Percentiles rank a stretch among this genome's conserved stretches.
Conservation (phyloP, 2,797 vertebrate species). For the Pangasius macronema region DNA sequence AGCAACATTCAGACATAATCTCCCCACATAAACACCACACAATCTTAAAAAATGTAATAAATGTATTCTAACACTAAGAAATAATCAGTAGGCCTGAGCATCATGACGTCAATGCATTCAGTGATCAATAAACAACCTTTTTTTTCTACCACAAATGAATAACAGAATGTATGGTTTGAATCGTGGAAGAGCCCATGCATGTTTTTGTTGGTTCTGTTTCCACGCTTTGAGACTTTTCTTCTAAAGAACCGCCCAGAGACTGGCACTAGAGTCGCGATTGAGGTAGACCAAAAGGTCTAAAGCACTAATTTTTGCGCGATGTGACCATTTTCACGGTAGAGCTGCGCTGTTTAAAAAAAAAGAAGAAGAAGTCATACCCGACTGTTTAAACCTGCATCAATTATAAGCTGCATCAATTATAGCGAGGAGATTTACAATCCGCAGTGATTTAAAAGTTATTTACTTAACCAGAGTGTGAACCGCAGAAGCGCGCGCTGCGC, state of each 20-base stretch:
- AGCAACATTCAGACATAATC: conserved; percentile 13
- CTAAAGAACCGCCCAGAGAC: too few species aligned
- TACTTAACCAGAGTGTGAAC: conserved; percentile 53
- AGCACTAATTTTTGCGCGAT: too few species aligned
- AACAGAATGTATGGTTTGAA: background rate
- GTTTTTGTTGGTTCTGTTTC: background rate
- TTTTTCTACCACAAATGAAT: background rate
- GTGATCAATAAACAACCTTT: background rate
- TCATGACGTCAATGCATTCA: background rate
- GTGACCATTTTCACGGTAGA: background rate
- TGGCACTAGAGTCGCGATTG: too few species aligned
- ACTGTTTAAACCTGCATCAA: background rate
- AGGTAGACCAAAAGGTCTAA: too few species aligned
- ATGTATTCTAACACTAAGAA: background rate
- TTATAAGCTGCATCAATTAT: conserved; percentile 5
- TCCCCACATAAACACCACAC: background rate
- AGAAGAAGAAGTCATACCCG: background rate
- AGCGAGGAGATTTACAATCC: conserved; percentile 6
- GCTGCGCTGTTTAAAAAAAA: too few species aligned
- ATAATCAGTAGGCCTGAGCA: background rate
- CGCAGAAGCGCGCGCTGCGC: conserved; percentile 1
- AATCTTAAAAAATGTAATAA: background rate
- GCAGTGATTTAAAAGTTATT: conserved; percentile 34
- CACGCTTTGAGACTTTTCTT: background rate
- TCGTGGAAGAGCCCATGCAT: conserved; percentile 49